A percentile compares a stretch with the other conserved stretches of the same genome.
Evolutionary conservation across 2,888 invertebrate species (phyloP).

Genomic region (Syrista parreyssii): DNA sequence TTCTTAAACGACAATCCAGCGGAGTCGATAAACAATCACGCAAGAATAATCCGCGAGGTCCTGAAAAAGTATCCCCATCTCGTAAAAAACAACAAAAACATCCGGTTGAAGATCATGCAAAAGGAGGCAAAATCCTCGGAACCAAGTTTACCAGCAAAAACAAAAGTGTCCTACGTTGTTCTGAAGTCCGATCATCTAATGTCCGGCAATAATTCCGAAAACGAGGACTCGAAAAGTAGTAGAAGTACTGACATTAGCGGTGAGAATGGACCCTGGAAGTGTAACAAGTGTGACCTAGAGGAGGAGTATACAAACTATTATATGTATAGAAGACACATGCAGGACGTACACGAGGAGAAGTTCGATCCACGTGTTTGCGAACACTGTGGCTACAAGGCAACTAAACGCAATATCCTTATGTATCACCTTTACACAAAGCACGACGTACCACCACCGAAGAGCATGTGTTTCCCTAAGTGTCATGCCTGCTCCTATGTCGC

Average conservation of each 20-base stretch:
- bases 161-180: conserved; percentile 68
- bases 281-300: conserved; percentile 76
- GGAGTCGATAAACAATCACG: conserved; percentile 73
- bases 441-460: conserved; percentile 76
- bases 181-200: conserved; percentile 64
- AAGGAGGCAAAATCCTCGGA: conserved; percentile 65
- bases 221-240: conserved; percentile 33
- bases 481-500: conserved; percentile 81
- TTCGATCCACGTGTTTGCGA: conserved; percentile 84
- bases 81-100: conserved; percentile 87
- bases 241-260: conserved; percentile 67
- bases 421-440: conserved; percentile 87
- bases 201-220: conserved; percentile 39
- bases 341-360: conserved; percentile 82
- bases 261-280: conserved; percentile 82
- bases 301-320: conserved; percentile 79
- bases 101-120: conserved; percentile 85
- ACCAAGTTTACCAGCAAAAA: conserved; percentile 48
- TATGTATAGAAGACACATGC: conserved; percentile 83
- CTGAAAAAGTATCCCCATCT: conserved; percentile 89
- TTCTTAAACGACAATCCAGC: conserved; percentile 37
- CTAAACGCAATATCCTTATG: conserved; percentile 78
- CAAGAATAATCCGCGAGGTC: conserved; percentile 89
- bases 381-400: conserved; percentile 83
- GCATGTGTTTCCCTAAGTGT: conserved; percentile 83